Evolutionary conservation across 2,113 vertebrate species (phyloP), one percentile per base, ranked within the genome.

Genomic region (Mustela nigripes): DNA sequence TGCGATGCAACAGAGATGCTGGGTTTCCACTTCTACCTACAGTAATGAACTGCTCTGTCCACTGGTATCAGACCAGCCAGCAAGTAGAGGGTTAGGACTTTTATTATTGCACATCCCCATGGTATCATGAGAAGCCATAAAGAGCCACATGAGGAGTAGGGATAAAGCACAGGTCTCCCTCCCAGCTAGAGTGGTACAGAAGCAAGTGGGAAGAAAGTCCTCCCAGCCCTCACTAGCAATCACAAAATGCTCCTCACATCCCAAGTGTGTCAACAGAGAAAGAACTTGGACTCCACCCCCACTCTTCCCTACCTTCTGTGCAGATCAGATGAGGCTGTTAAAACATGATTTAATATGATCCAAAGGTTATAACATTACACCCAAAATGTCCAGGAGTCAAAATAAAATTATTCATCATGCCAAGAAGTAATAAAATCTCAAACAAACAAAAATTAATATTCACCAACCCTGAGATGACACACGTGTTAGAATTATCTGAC

Each of bases 391-490:
- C 45, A 92, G 18, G 16, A 85, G 63, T 85, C 84, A 92, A 36
- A 7, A 19, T 33, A 96, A 94, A 92, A 86, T 31, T 33, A 26
- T 22, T 63, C n/a, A 50, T 73, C 42, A 50, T 79, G 42, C n/a
- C 28, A 81, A 91, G 45, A 93, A 48, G n/a, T n/a, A 97, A 19
- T 58, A 92, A 92, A 92, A 67, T 42, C 26, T 28, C 62, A 31
- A 71, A 36, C 63, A 78, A 56, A 56, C 1, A 39, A 82, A 84
- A 93, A 82, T 67, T 11, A 42, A 28, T 94, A 81, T 16, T 60
- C n/a, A 28, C 19, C n/a, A 48, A 48, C 11, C 63, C 24, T 50
- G 81, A 96, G 48, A 81, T 22, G 28, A 76, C 14, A 36, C 2
- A 28, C 14, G 42, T 84, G 12, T 95, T 45, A 76, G 48, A 76